phyloP scores from a whole-genome alignment of 2,888 invertebrate species.

The Coleophora deauratella region DNA sequence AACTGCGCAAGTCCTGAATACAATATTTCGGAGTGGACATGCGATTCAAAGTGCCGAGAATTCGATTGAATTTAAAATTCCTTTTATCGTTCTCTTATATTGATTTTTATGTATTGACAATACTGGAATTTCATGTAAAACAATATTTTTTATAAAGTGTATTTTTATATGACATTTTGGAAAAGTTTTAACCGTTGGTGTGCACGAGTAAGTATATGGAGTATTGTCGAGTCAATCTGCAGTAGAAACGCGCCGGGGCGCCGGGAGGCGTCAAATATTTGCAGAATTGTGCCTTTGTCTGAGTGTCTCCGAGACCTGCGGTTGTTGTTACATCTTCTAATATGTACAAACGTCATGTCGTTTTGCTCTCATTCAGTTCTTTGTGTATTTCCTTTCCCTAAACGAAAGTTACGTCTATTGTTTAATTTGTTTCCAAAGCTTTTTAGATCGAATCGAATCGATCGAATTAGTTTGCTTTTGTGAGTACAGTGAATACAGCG shows the following conservation, averaged over 20 bases:
- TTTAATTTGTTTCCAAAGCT: too few relatives aligned
- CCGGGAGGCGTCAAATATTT: conserved; percentile 19
- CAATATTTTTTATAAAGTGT: not conserved
- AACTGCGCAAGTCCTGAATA: conserved; percentile 43
- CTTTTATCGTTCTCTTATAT: conserved; percentile 28
- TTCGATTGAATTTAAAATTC: conserved; percentile 49
- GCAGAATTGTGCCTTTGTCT: conserved; percentile 12
- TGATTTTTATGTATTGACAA: conserved; percentile 15
- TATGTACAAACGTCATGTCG: too few relatives aligned
- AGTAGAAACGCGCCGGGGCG: conserved; percentile 9
- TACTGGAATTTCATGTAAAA: not conserved
- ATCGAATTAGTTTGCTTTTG: too few relatives aligned
- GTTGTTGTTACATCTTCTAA: not conserved
- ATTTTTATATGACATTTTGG: not conserved
- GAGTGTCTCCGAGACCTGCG: conserved; percentile 4
- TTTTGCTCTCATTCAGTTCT: too few relatives aligned
- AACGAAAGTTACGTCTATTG: too few relatives aligned
- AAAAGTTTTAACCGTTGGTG: not conserved
- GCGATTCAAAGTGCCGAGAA: conserved; percentile 44
- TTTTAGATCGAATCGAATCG: too few relatives aligned
- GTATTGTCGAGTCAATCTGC: conserved; percentile 14
- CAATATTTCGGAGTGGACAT: conserved; percentile 43
- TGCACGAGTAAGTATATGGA: too few relatives aligned
- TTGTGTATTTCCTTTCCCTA: not conserved
- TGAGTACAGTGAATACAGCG: too few relatives aligned